phyloP scores from a whole-genome alignment of 2,113 vertebrate genomes.

The Nestor notabilis region DNA sequence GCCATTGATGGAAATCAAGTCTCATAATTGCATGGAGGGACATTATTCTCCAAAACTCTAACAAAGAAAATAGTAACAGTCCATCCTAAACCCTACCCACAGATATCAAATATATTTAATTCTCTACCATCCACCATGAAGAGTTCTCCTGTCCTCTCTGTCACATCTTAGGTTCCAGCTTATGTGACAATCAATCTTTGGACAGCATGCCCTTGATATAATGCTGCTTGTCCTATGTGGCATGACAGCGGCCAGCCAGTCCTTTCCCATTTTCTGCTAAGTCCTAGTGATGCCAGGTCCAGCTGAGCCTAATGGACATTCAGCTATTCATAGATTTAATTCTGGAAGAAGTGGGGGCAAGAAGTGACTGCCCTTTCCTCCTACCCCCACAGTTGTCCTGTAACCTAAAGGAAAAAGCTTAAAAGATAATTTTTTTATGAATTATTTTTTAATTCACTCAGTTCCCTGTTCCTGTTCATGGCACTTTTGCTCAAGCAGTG shows the following conservation, averaged over 20 bases:
- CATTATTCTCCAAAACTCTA: background rate
- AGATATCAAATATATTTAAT: background rate
- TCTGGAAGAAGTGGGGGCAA: background rate
- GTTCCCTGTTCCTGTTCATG: background rate
- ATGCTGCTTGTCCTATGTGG: background rate
- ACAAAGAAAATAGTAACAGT: background rate
- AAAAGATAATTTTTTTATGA: background rate
- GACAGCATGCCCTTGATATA: background rate
- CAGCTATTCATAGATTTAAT: background rate
- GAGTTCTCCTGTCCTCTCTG: background rate
- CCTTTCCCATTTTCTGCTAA: background rate
- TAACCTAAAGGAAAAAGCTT: background rate
- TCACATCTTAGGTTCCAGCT: background rate
- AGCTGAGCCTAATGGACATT: background rate
- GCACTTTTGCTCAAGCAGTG: background rate
- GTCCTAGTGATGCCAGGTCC: background rate
- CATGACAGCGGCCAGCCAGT: background rate
- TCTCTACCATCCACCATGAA: background rate
- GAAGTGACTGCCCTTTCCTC: background rate
- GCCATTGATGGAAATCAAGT: background rate
- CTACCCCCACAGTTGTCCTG: background rate
- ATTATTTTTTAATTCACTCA: background rate
- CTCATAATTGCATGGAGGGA: background rate
- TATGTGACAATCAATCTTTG: background rate
- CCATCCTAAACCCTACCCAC: background rate